A percentile compares a stretch with the other conserved stretches of the same genome.
phyloP scores from a whole-genome alignment of 2,113 vertebrate genomes.

The Coptodon rendalli region DNA sequence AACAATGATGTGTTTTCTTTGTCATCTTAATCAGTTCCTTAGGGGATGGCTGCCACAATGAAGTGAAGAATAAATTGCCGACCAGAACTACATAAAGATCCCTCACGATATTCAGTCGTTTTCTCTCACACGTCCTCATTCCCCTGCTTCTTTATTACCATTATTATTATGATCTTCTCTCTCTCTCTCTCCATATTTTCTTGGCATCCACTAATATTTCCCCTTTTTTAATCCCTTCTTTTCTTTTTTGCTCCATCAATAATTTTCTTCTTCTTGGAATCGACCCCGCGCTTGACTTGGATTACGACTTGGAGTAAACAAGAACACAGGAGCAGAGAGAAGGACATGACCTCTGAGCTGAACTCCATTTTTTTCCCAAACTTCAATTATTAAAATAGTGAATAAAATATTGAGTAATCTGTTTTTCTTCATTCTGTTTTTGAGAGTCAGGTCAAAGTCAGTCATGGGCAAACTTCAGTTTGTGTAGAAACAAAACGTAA shows the following conservation, averaged over 20 bases:
- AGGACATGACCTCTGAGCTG: not conserved
- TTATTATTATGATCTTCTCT: not conserved
- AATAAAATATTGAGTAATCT: not conserved
- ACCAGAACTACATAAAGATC: slow-evolving; percentile 26
- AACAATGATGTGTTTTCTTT: slow-evolving; percentile 41
- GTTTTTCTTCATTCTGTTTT: not conserved
- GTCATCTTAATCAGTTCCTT: slow-evolving; percentile 55
- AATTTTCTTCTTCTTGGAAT: not conserved
- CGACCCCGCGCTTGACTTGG: not conserved
- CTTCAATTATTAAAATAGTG: not conserved
- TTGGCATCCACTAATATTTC: not conserved
- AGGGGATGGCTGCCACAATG: slow-evolving; percentile 25
- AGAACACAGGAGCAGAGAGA: not conserved
- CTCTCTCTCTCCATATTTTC: not conserved
- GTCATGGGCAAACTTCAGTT: not conserved
- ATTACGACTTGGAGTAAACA: slow-evolving; percentile 5
- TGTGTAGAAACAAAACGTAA: not conserved
- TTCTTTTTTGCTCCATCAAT: not conserved
- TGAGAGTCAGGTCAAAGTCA: not conserved
- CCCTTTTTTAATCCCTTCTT: not conserved
- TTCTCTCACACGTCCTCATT: not conserved
- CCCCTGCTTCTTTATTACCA: not conserved
- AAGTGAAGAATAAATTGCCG: slow-evolving; percentile 31
- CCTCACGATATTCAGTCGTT: not conserved
- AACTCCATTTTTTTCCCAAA: not conserved